A percentile compares a stretch with the other conserved stretches of the same genome.
Conservation (phyloP, 1,140 invertebrate genomes). For the Heliothis virescens region DNA sequence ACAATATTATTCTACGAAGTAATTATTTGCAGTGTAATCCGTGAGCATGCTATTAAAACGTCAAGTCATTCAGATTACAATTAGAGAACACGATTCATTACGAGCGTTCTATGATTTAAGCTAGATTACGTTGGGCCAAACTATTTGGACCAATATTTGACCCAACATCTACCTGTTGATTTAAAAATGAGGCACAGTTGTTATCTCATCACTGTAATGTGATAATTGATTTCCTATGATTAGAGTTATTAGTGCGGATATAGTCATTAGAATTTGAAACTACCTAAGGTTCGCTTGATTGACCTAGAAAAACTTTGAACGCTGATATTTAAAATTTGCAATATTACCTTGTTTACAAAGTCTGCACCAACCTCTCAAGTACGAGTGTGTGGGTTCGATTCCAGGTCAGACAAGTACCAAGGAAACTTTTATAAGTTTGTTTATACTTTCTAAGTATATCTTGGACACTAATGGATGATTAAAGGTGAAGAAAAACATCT, state of each 20-base stretch:
- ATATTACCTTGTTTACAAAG: too few relatives aligned
- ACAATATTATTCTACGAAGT: constrained; percentile 11
- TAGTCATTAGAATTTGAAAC: not conserved
- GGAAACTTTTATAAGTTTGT: too few relatives aligned
- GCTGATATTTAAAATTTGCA: too few relatives aligned
- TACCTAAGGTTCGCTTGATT: not conserved
- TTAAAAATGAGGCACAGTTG: not conserved
- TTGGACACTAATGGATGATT: too few relatives aligned
- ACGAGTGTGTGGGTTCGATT: too few relatives aligned
- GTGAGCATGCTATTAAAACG: constrained; percentile 30
- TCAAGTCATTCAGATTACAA: constrained; percentile 35
- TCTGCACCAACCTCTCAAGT: too few relatives aligned
- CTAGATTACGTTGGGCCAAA: not conserved
- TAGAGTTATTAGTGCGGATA: constrained; percentile 1
- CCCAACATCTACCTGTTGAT: not conserved
- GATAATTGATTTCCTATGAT: not conserved
- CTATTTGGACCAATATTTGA: constrained; percentile 5
- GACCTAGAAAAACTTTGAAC: not conserved
- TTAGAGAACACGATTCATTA: constrained; percentile 28
- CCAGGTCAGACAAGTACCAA: too few relatives aligned
- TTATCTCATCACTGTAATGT: not conserved
- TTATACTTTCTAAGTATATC: too few relatives aligned
- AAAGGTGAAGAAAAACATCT: too few relatives aligned
- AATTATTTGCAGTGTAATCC: constrained; percentile 21
- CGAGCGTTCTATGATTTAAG: not conserved